These are phyloP conservation scores for Hymenochirus boettgeri DNA, from an alignment of 2,113 vertebrate species.

Conservation along the genomic window DNA sequence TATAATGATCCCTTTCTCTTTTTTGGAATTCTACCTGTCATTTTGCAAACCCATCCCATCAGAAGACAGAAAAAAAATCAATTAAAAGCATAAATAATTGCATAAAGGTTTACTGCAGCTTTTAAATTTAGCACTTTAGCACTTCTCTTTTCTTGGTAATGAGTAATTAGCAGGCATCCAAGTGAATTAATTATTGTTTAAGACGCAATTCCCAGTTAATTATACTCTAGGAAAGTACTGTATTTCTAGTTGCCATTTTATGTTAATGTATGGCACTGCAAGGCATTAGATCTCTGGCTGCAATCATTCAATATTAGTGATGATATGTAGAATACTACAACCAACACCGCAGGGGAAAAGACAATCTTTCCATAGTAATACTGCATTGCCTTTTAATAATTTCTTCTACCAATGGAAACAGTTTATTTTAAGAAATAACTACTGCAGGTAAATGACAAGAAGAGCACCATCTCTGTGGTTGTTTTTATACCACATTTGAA, in stretches of 20 bases:
- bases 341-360: neutral
- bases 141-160: conserved; percentile 9
- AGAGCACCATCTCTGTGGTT: neutral
- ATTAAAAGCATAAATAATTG: conserved; percentile 20
- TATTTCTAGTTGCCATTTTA: conserved; percentile 7
- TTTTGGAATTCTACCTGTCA: too few species aligned
- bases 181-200: conserved; percentile 32
- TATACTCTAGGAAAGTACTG: conserved; percentile 6
- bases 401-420: neutral
- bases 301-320: conserved; percentile 12
- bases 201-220: conserved; percentile 36
- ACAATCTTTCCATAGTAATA: neutral
- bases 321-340: neutral
- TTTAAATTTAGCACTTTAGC: conserved; percentile 12
- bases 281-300: conserved; percentile 19
- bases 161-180: conserved; percentile 29
- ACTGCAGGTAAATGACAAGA: neutral
- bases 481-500: neutral
- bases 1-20: too few species aligned
- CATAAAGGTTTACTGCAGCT: conserved; percentile 20
- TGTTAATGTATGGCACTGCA: neutral
- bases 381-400: neutral
- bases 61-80: too few species aligned
- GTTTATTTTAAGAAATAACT: neutral
- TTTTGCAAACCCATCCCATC: too few species aligned